Evolutionary conservation across 2,888 invertebrate genomes (phyloP), one percentile per base, ranked within the genome.

Genomic region (Cephonodes hylas): DNA sequence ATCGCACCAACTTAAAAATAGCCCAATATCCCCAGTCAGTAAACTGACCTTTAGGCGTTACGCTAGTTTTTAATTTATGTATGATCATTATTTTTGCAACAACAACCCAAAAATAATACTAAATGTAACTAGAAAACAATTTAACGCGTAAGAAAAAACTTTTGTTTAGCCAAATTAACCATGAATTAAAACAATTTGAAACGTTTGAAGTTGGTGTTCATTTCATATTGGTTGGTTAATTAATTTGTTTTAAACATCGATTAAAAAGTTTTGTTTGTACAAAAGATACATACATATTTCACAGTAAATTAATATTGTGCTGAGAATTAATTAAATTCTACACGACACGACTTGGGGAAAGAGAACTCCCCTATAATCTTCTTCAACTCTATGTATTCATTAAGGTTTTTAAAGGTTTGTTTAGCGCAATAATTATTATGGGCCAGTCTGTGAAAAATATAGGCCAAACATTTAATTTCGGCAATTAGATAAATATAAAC

Each of bases 181-280:
- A 5, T 31, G n/a, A 27, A 53, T 31, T 31, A 8, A 31, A 3
- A 27, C 27, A 53, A 53, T 53, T 31, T 18, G n/a, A 13, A n/a
- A 22, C 59, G 59, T 34, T 59, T 46, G 31, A 15, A 48, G 23
- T 48, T 38, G 46, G 46, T 48, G 34, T 48, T 46, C 13, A 38
- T 27, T 38, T 48, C 15, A 48, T 48, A 38, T 59, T 23, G 59
- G 23, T 10, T 59, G 23, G 59, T 59, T 59, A 59, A 59, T 59
- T 59, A 59, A 59, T 48, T 58, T 59, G 45, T 45, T 59, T 46
- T 34, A 46, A 13, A 48, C 59, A 46, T 63, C 44, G 56, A 31
- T 34, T 22, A 60, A 60, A 45, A 63, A 60, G 59, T 60, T 63
- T 38, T 42, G 58, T 64, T 61, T 62, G 46, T 34, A 46, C 23